Evolutionary conservation across 2,888 invertebrate species (phyloP).

Genomic region (Hedya salicella): DNA sequence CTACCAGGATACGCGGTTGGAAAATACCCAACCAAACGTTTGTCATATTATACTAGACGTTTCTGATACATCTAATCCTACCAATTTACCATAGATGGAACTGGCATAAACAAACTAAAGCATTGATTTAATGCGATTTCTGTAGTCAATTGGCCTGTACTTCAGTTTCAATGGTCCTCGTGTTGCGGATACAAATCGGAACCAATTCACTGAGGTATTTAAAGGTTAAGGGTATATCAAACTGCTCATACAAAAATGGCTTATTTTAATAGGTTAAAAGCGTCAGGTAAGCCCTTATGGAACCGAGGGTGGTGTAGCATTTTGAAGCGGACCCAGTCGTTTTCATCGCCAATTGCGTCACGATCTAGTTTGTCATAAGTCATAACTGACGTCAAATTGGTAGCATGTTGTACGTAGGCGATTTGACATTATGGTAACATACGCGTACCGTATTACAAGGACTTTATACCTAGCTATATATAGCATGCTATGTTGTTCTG

Average conservation of each 20-base stretch:
- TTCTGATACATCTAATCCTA: background rate
- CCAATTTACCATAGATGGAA: slow-evolving; percentile 10
- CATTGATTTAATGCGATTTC: slow-evolving; percentile 8
- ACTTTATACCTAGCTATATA: background rate
- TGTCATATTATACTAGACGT: background rate
- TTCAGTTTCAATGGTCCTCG: slow-evolving; percentile 29
- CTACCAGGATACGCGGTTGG: slow-evolving; percentile 31
- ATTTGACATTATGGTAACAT: slow-evolving; percentile 40
- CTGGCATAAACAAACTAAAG: slow-evolving; percentile 5
- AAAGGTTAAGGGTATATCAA: slow-evolving; percentile 39
- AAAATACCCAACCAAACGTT: slow-evolving; percentile 26
- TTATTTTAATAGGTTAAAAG: background rate
- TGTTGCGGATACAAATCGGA: slow-evolving; percentile 37
- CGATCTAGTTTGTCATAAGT: slow-evolving; percentile 28
- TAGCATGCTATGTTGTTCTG: background rate
- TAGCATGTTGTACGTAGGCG: slow-evolving; percentile 25
- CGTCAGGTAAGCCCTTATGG: background rate
- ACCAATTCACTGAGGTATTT: slow-evolving; percentile 39
- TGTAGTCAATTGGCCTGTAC: slow-evolving; percentile 15
- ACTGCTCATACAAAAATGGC: background rate
- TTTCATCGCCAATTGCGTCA: slow-evolving; percentile 43
- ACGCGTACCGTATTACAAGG: slow-evolving; percentile 1
- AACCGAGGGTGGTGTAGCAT: slow-evolving; percentile 8
- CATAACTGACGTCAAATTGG: slow-evolving; percentile 44
- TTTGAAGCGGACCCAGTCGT: slow-evolving; percentile 34